Percentiles rank a stretch among this genome's conserved stretches.
Evolutionary conservation across 2,888 invertebrate species (phyloP).

Genomic region (Tachina fera): DNA sequence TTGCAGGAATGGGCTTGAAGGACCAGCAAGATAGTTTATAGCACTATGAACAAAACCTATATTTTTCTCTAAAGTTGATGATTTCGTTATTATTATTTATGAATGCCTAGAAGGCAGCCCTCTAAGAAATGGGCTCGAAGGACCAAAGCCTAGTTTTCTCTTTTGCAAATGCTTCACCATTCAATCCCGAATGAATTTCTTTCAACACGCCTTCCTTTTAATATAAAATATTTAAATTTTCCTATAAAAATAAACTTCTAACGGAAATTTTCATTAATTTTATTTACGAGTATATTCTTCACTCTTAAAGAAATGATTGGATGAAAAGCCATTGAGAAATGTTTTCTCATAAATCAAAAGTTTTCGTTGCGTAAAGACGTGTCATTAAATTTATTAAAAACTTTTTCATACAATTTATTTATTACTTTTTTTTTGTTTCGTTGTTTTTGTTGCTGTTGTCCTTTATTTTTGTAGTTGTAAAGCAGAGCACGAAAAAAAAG

Average conservation of each 20-base stretch:
- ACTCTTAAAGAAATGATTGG: conserved; percentile 39
- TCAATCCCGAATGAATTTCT: neutral
- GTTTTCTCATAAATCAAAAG: conserved; percentile 65
- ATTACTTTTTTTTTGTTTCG: neutral
- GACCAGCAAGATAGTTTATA: too few relatives aligned
- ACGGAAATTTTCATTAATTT: conserved; percentile 39
- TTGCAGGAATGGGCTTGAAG: too few relatives aligned
- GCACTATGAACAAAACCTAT: too few relatives aligned
- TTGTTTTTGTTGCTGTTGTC: neutral
- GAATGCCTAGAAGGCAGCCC: too few relatives aligned
- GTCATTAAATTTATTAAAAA: conserved; percentile 70
- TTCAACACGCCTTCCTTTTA: neutral
- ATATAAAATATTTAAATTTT: neutral
- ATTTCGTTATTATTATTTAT: too few relatives aligned
- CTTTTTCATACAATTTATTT: conserved; percentile 55
- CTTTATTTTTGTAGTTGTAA: neutral
- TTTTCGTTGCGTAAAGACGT: conserved; percentile 60
- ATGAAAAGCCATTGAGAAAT: conserved; percentile 58
- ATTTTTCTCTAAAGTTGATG: too few relatives aligned
- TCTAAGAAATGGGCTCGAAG: too few relatives aligned
- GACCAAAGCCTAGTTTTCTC: too few relatives aligned
- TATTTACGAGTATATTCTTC: conserved; percentile 30
- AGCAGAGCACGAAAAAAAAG: neutral
- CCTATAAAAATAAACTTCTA: conserved; percentile 6
- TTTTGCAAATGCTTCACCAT: neutral